Base-by-base conservation (phyloP, 2,888 invertebrate species). In the Phanerotoma sp. region DNA sequence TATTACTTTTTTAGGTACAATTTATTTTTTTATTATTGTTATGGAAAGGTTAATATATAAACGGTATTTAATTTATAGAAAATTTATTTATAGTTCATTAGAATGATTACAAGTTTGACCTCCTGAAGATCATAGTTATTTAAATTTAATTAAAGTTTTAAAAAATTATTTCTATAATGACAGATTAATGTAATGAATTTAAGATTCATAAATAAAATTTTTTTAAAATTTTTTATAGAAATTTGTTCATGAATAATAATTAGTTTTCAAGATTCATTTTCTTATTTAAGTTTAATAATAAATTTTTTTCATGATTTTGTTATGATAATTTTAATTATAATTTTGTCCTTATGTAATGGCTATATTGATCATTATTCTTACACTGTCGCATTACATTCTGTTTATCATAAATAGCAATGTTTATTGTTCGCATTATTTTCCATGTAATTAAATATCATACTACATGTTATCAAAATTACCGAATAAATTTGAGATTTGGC, bases 251-350 rank as follows among this genome's bases (percentile, higher is more conserved):
- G 83, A 82, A 79, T 81, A 62, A 81, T 80, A 67, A 66, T 84
- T 63, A 78, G 78, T 56, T 72, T 85, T 59, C 84, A 85, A 83
- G 82, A 86, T 78, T 77, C 82, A 65, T 77, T 79, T 41, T 85
- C 85, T 0, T 83, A 84, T 33, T 72, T 84, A 77, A 86, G 86
- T 82, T 84, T 84, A 83, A 83, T 85, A 81, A 78, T 85, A 78
- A 81, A 79, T 68, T 83, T 83, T 70, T 86, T 86, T 66, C 83
- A 86, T 70, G 84, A 86, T 73, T 82, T 84, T 65, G 79, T 82
- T 2, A 66, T 85, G 78, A 71, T 84, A 78, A 82, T 85, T 79
- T 72, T 85, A 74, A 74, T 82, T 63, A 81, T 84, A 79, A 85
- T 85, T 80, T 82, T 82, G 59, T 73, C n/a, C n/a, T n/a, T n/a